Conservation (phyloP, 2,113 vertebrate genomes). For the Rhinopomastus cyanomelas region DNA sequence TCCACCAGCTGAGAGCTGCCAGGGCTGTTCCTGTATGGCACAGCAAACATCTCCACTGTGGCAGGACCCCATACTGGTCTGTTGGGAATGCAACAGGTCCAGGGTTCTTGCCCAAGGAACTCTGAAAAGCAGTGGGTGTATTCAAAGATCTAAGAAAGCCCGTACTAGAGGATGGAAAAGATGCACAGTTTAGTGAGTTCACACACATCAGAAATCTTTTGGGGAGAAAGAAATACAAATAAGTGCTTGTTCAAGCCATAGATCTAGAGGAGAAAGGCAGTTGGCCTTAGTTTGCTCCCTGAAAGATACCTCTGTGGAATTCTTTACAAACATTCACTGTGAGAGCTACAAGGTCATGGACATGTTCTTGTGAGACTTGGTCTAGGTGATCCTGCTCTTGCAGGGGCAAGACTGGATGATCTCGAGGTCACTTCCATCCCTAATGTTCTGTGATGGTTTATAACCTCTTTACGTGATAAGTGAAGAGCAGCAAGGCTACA, state of each 20-base stretch:
- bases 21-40: background rate
- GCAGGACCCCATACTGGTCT: background rate
- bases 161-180: accelerated
- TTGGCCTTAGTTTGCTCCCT: background rate
- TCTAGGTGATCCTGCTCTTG: too few relatives aligned
- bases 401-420: too few relatives aligned
- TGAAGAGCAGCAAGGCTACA: background rate
- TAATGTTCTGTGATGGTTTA: background rate
- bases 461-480: background rate
- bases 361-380: too few relatives aligned
- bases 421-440: too few relatives aligned
- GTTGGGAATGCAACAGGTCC: accelerated
- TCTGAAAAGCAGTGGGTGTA: background rate
- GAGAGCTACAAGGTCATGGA: background rate
- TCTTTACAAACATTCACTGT: background rate
- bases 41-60: accelerated
- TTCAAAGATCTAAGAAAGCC: background rate
- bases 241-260: background rate
- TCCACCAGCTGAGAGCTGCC: background rate
- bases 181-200: background rate
- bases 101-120: background rate
- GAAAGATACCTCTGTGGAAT: background rate
- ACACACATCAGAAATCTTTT: background rate
- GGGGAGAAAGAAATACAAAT: background rate
- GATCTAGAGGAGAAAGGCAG: accelerated